These are phyloP conservation scores for Eulemur mongoz DNA, from an alignment of 2,797 vertebrate species.

Conservation along the genomic window DNA sequence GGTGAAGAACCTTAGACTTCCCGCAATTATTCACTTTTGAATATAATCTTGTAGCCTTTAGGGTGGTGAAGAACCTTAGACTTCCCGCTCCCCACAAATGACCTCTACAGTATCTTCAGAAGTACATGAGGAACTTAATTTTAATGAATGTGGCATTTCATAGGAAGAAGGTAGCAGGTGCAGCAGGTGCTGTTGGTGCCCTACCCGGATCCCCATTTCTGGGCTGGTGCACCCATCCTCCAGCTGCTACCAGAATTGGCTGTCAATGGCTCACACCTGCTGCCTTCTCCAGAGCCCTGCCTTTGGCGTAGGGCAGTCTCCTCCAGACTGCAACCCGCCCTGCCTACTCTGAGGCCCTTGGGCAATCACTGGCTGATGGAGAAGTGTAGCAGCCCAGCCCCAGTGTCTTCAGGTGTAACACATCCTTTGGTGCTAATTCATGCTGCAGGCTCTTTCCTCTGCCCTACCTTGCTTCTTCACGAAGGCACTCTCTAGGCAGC, in stretches of 20 bases:
- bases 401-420: neutral
- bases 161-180: neutral
- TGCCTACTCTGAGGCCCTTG: neutral
- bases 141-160: neutral
- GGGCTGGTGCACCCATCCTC: neutral
- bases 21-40: neutral
- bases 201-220: neutral
- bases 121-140: neutral
- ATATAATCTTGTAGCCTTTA: neutral
- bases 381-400: neutral
- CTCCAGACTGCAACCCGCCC: neutral
- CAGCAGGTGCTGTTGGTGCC: neutral
- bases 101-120: neutral
- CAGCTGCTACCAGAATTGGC: neutral
- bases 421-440: neutral
- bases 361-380: neutral
- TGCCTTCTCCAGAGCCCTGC: neutral
- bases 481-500: too few relatives aligned
- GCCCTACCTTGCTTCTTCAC: neutral
- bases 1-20: neutral
- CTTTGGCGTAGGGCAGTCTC: neutral
- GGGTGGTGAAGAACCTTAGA: neutral
- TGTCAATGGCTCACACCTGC: neutral
- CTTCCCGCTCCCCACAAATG: neutral
- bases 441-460: neutral